Percentiles rank a stretch among this genome's conserved stretches.
These are phyloP conservation scores for Corythaeola cristata DNA, from an alignment of 2,113 vertebrate genomes.

Conservation along the genomic window DNA sequence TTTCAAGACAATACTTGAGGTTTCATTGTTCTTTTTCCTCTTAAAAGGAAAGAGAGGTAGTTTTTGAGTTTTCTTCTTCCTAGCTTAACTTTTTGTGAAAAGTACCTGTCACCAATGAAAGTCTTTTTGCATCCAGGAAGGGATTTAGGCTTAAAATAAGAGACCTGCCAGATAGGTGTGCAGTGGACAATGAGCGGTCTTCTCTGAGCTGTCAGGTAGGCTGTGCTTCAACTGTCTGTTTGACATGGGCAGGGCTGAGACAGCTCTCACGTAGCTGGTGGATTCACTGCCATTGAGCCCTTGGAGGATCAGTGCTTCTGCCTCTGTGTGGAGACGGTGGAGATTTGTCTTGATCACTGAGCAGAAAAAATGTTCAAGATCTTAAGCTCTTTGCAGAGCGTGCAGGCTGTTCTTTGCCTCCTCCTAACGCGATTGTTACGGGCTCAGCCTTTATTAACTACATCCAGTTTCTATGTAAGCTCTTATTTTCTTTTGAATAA, in stretches of 20 bases:
- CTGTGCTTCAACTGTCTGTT: not conserved
- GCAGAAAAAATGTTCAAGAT: slow-evolving; percentile 1
- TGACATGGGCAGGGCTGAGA: not conserved
- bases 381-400: not conserved
- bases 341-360: not conserved
- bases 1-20: not conserved
- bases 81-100: not conserved
- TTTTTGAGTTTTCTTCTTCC: not conserved
- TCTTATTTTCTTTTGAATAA: not conserved
- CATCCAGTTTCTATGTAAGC: not conserved
- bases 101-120: not conserved
- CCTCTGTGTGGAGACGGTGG: not conserved
- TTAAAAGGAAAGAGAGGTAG: not conserved
- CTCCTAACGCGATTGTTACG: not conserved
- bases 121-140: not conserved
- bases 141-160: not conserved
- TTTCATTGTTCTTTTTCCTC: not conserved
- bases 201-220: not conserved
- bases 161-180: not conserved
- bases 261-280: not conserved
- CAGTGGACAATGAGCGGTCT: not conserved
- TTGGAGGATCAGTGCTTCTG: not conserved
- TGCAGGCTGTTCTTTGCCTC: not conserved
- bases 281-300: not conserved
- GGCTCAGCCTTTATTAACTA: not conserved